Evolutionary conservation across 2,888 invertebrate genomes (phyloP), one percentile per base, ranked within the genome.

Genomic region (Reticulitermes lucifugus): DNA sequence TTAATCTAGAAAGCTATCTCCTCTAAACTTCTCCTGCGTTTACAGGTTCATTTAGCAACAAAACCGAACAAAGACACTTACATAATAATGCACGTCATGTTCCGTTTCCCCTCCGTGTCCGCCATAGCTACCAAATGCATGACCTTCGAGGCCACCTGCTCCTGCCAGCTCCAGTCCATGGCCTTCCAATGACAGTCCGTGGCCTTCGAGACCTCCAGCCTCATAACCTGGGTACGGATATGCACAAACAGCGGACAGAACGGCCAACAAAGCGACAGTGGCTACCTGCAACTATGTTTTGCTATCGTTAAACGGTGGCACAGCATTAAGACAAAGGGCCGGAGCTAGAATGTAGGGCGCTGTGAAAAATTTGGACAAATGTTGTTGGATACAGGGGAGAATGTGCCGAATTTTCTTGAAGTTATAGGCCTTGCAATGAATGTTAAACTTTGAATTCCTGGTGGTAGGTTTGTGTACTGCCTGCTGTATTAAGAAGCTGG

Each of bases 141-240:
- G 73, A 35, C 73, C 73, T 73, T 73, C 35, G 9, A 35, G 73
- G 73, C 73, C 73, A 35, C 73, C 73, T 73, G 73, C 29, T 21
- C 35, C 73, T 35, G 12, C 73, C 73, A 73, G 73, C 41, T 22
- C 46, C 43, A 77, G 46, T 46, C 77, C 77, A 25, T 77, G 77
- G 46, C 77, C 77, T 51, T 77, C 77, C 77, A 77, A 46, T 77
- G 77, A 43, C 46, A 77, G 25, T n/a, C 77, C 77, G 25, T 77
- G 77, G 51, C 77, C 77, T 77, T 46, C n/a, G 2, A 77, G n/a
- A 10, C 12, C 77, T 6, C 51, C 77, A 7, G 46, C 46, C 41
- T 1, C 77, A n/a, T 46, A 77, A 25, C 77, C 77, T 22, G 77
- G 77, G 51, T 77, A 77, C 43, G 77, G 77, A n/a, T 77, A 77